Base-by-base conservation (phyloP, 2,888 invertebrate genomes). In the Glyphotaelius pellucidus region DNA sequence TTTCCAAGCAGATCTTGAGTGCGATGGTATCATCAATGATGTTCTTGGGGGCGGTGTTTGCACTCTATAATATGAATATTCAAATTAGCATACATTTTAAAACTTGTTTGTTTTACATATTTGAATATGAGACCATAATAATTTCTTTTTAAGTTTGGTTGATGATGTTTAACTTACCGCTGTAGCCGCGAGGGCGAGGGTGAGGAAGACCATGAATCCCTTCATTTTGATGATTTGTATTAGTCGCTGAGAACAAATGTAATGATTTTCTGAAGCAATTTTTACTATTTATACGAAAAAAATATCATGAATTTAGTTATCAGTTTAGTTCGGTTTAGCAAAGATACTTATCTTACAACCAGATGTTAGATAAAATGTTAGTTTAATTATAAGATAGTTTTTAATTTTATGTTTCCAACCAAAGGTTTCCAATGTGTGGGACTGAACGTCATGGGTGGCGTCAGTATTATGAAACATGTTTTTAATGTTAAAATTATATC, bases 181-280 rank as follows among this genome's bases (percentile, higher is more conserved):
- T 47, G 90, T 47, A n/a, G 91, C 91, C 90, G 80, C 85, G 47
- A 91, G 91, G 32, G 90, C 89, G 30, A 85, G 80, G 7, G 84
- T 85, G n/a, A 91, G 47, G 80, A 91, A 80, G 19, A 91, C 90
- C 47, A 89, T 25, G 42, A 91, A 83, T 86, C 90, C 83, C 91
- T 90, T 85, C 84, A 90, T 91, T 19, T 38, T 91, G 89, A 89
- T 89, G 30, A 30, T 89, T 42, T 79, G 80, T 79, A 79, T 87
- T 79, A 42, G n/a, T 38, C n/a, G 89, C 80, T 35, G 42, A 31
- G 30, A 32, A 35, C 89, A 14, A 30, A 87, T 38, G 52, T 42
- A 35, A 31, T 87, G 42, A 47, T 47, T 12, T 31, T 47, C 38
- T 30, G 25, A 52, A 47, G 52, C 25, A 67, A 25, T 67, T 67